Evolutionary conservation across 2,888 invertebrate species (phyloP), one percentile per base, ranked within the genome.

Genomic region (Sussaba pulchella): DNA sequence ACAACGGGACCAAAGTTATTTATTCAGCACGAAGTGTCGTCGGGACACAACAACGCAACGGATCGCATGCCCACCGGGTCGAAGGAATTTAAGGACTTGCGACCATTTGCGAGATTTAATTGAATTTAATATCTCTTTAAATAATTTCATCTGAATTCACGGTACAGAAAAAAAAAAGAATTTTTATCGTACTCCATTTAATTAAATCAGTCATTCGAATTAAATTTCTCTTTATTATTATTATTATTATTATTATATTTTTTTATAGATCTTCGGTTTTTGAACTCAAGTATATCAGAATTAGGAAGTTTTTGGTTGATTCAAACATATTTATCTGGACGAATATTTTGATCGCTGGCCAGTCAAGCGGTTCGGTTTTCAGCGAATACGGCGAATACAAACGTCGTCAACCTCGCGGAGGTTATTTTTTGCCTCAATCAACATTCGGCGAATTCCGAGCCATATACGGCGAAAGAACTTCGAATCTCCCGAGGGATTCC

Each of bases 401-500:
- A 45, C 66, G 43, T 41, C 14, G 75, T 71, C 67, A 71, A 50
- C 67, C 67, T 69, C 50, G 31, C 14, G 64, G 75, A 75, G 61
- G 75, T 73, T 66, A 67, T 74, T 83, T 82, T 82, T 84, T 84
- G 77, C 82, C 71, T 81, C 85, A 83, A 85, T 85, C 84, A 87
- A 86, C 82, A 85, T 87, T 86, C 82, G 85, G 79, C 83, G 84
- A 85, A 87, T 89, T 87, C 88, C 87, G 84, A 75, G 75, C 89
- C 90, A 88, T 90, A 87, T 89, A 89, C 85, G 89, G 90, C 78
- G 78, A 86, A 78, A 81, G 85, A 78, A 41, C 72, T 71, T 82
- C 12, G 41, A 61, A 31, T n/a, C 14, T 36, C 74, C 74, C 24
- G 79, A 31, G 36, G 66, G 31, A 1, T 19, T 47, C 45, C n/a